Evolutionary conservation across 35 echinoderm and acorn worm species (phyloP).

Genomic region (Eucidaris tribuloides): DNA sequence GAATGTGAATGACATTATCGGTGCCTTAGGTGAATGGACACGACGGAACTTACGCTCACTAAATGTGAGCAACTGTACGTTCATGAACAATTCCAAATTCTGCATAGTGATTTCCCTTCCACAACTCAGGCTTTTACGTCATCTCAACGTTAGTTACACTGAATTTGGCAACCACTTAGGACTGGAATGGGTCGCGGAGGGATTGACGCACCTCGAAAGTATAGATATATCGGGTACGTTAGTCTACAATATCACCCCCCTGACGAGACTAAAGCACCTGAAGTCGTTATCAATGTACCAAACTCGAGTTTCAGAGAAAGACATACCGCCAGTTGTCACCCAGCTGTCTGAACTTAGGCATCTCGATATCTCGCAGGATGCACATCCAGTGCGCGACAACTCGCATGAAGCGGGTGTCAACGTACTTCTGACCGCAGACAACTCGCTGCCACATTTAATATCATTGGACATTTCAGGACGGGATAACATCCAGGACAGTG

Average conservation of each 20-base stretch:
- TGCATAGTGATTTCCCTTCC: conserved; percentile 97
- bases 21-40: conserved; percentile 95
- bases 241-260: conserved; percentile 79
- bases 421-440: conserved; percentile 30
- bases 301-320: conserved; percentile 82
- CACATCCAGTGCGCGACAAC: conserved; percentile 50
- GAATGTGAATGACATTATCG: conserved; percentile 96
- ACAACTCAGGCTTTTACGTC: conserved; percentile 76
- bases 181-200: conserved; percentile 77
- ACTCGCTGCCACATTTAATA: conserved; percentile 61
- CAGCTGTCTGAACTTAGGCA: conserved; percentile 66
- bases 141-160: conserved; percentile 97
- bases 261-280: conserved; percentile 66
- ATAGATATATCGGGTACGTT: conserved; percentile 92
- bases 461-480: conserved; percentile 88
- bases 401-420: conserved; percentile 50
- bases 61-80: conserved; percentile 90
- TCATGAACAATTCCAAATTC: conserved; percentile 94
- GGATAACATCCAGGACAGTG: conserved; percentile 68
- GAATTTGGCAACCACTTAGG: conserved; percentile 97
- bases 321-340: conserved; percentile 67
- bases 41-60: conserved; percentile 74
- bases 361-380: conserved; percentile 88
- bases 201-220: conserved; percentile 74
- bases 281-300: conserved; percentile 94